Evolutionary conservation across 2,888 invertebrate genomes (phyloP).

Genomic region (Stenotaenia linearis): DNA sequence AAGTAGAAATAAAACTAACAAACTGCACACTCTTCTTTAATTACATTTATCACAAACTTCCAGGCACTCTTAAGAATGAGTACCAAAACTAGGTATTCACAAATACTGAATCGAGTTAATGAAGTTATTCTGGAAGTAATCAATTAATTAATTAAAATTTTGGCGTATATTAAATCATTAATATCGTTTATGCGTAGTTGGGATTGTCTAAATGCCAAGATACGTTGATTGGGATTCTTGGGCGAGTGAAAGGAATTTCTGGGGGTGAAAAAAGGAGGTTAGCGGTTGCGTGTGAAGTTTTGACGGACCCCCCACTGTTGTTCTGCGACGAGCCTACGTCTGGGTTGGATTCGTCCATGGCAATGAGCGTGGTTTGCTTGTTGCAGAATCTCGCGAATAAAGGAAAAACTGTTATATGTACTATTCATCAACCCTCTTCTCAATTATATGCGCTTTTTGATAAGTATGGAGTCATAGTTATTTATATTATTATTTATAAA

Average conservation of each 20-base stretch:
- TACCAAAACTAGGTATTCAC: conserved; percentile 62
- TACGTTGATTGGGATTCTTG: conserved; percentile 82
- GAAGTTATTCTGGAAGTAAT: conserved; percentile 73
- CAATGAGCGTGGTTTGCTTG: conserved; percentile 81
- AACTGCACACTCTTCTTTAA: background rate
- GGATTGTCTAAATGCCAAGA: conserved; percentile 83
- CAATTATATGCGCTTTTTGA: conserved; percentile 84
- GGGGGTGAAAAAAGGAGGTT: conserved; percentile 94
- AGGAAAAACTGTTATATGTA: conserved; percentile 84
- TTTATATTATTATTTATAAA: too few relatives aligned
- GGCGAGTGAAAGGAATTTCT: conserved; percentile 82
- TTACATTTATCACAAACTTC: conserved; percentile 62
- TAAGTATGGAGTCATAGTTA: conserved; percentile 47
- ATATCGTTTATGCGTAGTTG: conserved; percentile 55
- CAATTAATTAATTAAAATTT: background rate
- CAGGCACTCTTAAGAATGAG: conserved; percentile 79
- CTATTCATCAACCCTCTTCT: conserved; percentile 93
- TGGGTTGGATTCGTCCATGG: conserved; percentile 94
- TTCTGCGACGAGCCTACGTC: conserved; percentile 98
- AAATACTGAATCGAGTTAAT: conserved; percentile 71
- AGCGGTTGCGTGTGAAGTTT: conserved; percentile 91
- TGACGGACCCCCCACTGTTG: conserved; percentile 90
- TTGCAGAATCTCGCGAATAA: conserved; percentile 50
- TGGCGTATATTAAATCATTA: too few relatives aligned
- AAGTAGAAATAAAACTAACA: background rate